Base-by-base conservation (phyloP, 2,797 vertebrate species). In the Rhadinocentrus ornatus region DNA sequence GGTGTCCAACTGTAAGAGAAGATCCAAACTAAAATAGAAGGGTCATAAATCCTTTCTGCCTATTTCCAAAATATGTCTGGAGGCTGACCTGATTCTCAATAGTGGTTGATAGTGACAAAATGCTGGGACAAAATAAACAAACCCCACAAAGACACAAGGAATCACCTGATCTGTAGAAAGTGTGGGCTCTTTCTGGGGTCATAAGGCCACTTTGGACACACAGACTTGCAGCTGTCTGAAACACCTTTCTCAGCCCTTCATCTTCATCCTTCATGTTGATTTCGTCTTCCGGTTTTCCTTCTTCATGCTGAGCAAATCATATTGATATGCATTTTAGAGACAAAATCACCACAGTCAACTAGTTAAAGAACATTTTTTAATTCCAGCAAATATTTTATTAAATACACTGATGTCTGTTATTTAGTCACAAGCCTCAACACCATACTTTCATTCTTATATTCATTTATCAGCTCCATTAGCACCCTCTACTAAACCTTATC, bases 101-200 rank as follows among this genome's bases (percentile, higher is more conserved):
- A n/a, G 10, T 1, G 41, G 2, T 34, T 3, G 35, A 46, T 3
- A 12, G 7, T 15, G 0, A 22, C 6, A 44, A 6, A 13, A 22
- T n/a, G 24, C 15, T 54, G 3, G 13, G 6, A 32, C 22, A 8
- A 58, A 53, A 15, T 0, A 0, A 44, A 27, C 13, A 12, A 22
- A 48, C 18, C 31, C 32, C 11, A 34, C 58, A 11, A 48, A 41
- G 31, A 65, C 46, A 63, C 55, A 39, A 27, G 24, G n/a, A 8
- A 3, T 87, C 78, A 96, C 95, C 91, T 84, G 95, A 95, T 73
- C 78, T 85, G 78, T 83, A 90, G 88, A 92, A 95, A 58, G 86
- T 76, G 1, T 72, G 77, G 37, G 87, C 92, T 80, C 78, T 88
- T 22, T 93, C 85, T 75, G 86, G 44, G 16, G 83, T 80, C 76